phyloP scores from a whole-genome alignment of 2,113 vertebrate species.

The Madoqua kirkii region DNA sequence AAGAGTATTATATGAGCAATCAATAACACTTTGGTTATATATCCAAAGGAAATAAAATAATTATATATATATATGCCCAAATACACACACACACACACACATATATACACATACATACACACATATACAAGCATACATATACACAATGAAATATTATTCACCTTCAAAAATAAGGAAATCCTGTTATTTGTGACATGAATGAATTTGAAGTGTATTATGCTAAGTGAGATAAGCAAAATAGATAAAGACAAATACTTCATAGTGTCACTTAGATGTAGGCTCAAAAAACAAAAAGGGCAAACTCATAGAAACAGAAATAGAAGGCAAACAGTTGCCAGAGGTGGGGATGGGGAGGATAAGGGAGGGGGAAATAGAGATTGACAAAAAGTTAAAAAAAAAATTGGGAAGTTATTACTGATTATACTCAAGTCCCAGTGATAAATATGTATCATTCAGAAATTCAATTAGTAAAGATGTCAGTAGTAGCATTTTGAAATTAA shows the following conservation, averaged over 20 bases:
- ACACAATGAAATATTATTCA: neutral
- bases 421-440: neutral
- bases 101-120: neutral
- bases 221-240: neutral
- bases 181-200: neutral
- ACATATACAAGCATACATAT: neutral
- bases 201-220: neutral
- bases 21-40: neutral
- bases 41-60: neutral
- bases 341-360: neutral
- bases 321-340: neutral
- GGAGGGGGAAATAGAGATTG: neutral
- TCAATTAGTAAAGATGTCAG: neutral
- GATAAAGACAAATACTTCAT: neutral
- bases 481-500: neutral
- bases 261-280: neutral
- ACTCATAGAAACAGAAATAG: neutral
- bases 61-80: neutral
- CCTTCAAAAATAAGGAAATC: neutral
- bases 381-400: neutral
- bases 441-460: neutral
- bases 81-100: too few species aligned
- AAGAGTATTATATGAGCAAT: neutral
- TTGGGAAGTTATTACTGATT: neutral
- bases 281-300: neutral